A percentile compares a stretch with the other conserved stretches of the same genome.
Evolutionary conservation across 2,888 invertebrate species (phyloP).

Genomic region (Halictus quadricinctus): DNA sequence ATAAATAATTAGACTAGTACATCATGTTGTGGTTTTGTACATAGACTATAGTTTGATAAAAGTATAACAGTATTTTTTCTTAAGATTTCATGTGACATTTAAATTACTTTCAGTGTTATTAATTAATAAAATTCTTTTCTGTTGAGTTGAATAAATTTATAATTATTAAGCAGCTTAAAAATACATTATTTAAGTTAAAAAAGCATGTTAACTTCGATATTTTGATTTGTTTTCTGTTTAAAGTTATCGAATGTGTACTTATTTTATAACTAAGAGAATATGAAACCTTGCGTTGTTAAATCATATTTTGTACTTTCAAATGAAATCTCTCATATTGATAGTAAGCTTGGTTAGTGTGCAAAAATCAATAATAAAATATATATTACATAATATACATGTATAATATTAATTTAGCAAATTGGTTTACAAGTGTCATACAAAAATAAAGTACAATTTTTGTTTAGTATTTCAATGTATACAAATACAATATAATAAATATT

Average conservation of each 20-base stretch:
- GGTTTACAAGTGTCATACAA: background rate
- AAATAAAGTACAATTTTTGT: background rate
- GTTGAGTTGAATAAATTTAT: background rate
- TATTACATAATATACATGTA: background rate
- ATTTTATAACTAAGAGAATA: background rate
- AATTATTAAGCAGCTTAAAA: background rate
- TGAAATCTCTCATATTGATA: background rate
- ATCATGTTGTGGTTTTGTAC: background rate
- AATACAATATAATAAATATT: background rate
- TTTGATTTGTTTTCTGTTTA: background rate
- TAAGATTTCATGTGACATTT: background rate
- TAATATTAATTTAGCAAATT: background rate
- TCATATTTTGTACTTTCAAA: background rate
- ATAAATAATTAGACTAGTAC: background rate
- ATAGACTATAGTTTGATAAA: background rate
- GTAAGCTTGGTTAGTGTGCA: background rate
- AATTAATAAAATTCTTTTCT: background rate
- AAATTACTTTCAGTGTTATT: background rate
- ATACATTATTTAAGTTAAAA: background rate
- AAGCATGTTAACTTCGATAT: background rate
- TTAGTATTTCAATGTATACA: background rate
- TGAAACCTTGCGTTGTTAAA: background rate
- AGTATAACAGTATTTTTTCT: background rate
- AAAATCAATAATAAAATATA: background rate
- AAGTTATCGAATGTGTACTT: background rate